A percentile compares a stretch with the other conserved stretches of the same genome.
phyloP scores from a whole-genome alignment of 92 coral and sea anemone species.

The Epizoanthus scotinus region DNA sequence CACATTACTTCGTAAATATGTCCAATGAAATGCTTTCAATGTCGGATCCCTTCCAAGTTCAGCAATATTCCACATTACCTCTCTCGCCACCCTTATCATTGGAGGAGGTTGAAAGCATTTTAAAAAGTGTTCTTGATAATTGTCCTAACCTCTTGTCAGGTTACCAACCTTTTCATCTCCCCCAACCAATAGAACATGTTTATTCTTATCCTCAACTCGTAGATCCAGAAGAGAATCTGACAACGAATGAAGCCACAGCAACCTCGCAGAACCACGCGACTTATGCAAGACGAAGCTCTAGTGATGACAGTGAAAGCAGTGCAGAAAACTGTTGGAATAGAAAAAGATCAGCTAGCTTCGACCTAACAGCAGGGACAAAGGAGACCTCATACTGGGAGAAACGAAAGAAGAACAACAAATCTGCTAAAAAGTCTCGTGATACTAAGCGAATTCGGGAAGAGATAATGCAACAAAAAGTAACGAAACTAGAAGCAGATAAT shows the following conservation, averaged over 20 bases:
- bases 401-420: constrained; percentile 3
- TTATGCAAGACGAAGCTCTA: background rate
- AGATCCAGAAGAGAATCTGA: background rate
- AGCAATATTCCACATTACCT: background rate
- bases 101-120: background rate
- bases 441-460: constrained; percentile 8
- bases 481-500: background rate
- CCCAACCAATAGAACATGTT: background rate
- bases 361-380: background rate
- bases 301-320: background rate
- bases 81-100: background rate
- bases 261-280: background rate
- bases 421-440: constrained; percentile 14
- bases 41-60: background rate
- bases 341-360: background rate
- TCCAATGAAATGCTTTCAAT: background rate
- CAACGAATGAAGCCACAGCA: background rate
- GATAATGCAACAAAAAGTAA: background rate
- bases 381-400: background rate
- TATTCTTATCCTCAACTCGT: background rate
- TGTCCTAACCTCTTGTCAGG: background rate
- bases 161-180: background rate
- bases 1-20: background rate
- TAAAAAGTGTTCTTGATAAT: background rate
- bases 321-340: background rate